Conservation (phyloP, 2,888 invertebrate species). For the Drosophila paranaensis region DNA sequence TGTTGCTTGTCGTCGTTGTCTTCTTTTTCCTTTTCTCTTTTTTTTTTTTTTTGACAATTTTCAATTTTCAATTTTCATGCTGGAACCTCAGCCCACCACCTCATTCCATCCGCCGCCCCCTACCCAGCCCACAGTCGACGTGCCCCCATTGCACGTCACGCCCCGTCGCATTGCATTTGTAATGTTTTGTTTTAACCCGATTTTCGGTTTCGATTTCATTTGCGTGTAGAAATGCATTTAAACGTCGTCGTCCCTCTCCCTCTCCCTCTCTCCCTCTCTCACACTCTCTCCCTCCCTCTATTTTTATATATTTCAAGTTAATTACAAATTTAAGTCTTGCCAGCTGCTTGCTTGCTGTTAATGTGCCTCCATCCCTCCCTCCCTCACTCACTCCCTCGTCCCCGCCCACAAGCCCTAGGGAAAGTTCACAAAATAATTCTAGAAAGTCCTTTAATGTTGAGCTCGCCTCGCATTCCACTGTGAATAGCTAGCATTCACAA, state of each 20-base stretch:
- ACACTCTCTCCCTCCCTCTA: not conserved
- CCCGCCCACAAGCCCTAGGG: not conserved
- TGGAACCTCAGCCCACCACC: constrained; percentile 5
- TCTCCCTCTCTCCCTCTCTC: not conserved
- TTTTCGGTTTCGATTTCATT: constrained; percentile 65
- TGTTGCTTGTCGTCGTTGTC: constrained; percentile 39
- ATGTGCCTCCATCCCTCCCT: constrained; percentile 9
- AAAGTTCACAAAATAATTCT: not conserved
- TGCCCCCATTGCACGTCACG: constrained; percentile 30
- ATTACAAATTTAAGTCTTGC: constrained; percentile 21
- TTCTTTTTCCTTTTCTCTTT: not conserved
- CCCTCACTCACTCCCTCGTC: not conserved
- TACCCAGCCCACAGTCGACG: not conserved
- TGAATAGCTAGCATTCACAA: constrained; percentile 16
- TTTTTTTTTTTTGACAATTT: constrained; percentile 54
- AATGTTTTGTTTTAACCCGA: constrained; percentile 49
- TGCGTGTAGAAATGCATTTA: constrained; percentile 54
- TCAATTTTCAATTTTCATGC: constrained; percentile 61
- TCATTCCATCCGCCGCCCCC: not conserved
- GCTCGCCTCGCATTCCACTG: not conserved
- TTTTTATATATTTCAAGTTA: constrained; percentile 21
- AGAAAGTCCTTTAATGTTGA: constrained; percentile 17
- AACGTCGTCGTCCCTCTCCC: not conserved
- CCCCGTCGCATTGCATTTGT: constrained; percentile 30
- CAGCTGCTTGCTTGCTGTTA: constrained; percentile 25